Conservation (phyloP, 2,113 vertebrate species). For the Gracilinanus agilis region DNA sequence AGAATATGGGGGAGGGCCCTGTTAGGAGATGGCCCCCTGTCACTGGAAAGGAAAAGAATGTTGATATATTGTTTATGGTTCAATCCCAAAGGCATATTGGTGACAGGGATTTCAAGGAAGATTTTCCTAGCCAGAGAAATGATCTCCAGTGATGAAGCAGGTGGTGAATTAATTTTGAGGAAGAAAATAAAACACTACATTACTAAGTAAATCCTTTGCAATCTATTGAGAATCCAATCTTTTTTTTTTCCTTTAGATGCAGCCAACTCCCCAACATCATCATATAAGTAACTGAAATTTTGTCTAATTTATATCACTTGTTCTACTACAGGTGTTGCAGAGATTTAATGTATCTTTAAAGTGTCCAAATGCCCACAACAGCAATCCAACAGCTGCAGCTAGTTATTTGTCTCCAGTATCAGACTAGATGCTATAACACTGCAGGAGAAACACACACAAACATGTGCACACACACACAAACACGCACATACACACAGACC, state of each 20-base stretch:
- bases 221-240: slow-evolving; percentile 54
- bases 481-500: neutral
- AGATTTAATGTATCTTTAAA: slow-evolving; percentile 72
- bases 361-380: slow-evolving; percentile 60
- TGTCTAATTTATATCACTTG: slow-evolving; percentile 56
- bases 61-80: neutral
- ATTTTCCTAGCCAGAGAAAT: neutral
- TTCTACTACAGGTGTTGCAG: slow-evolving; percentile 63
- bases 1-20: neutral
- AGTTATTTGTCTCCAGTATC: slow-evolving; percentile 9
- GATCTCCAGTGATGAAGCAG: slow-evolving; percentile 52
- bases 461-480: neutral
- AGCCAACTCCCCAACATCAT: neutral
- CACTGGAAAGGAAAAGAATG: neutral
- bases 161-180: slow-evolving; percentile 50
- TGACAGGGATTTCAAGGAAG: neutral
- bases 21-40: neutral
- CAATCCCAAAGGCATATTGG: neutral
- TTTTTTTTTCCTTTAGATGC: neutral
- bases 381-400: slow-evolving; percentile 33
- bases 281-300: slow-evolving; percentile 50
- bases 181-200: slow-evolving; percentile 39
- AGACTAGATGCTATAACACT: slow-evolving; percentile 6
- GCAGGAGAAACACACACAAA: neutral
- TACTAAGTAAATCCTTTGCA: slow-evolving; percentile 56